Evolutionary conservation across 2,797 vertebrate species (phyloP), one percentile per base, ranked within the genome.

Genomic region (Thunnus albacares): DNA sequence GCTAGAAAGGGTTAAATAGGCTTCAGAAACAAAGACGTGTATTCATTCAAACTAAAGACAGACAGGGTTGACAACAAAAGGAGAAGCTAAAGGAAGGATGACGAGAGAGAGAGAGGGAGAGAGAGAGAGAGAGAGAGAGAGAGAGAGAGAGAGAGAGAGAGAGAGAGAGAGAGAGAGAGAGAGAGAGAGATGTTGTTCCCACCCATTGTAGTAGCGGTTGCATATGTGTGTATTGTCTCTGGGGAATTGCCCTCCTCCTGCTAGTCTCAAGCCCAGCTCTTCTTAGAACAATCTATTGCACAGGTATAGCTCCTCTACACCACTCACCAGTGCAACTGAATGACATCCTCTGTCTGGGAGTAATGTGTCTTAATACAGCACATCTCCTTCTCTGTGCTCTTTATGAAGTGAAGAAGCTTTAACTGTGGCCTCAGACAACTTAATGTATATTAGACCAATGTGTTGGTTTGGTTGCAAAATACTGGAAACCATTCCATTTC

Each of bases 181-280:
- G 38, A 41, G 38, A 41, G 38, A 56, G 65, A 6, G 33, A 15
- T 74, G 20, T 30, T 63, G 73, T 56, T 80, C 63, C 82, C 69
- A 87, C 63, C 78, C 78, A 76, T 77, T 78, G 69, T 85, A 81
- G 52, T 77, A 71, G 69, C 47, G 58, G 35, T 65, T 82, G 53
- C 47, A 65, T 71, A 59, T 78, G 75, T 75, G 66, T 75, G 66
- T 49, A 55, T 62, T 52, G 64, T 61, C 81, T 80, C 59, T 63
- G 70, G 59, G 38, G 24, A 35, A 57, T 5, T 14, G 52, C 35
- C 45, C 52, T 53, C 74, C 56, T 66, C 24, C 52, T 47, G 24
- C 58, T 68, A 0, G 30, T 74, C 73, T 72, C 58, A 59, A 65
- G 67, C 38, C 0, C 3, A 81, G 63, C 73, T 70, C 66, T 51